These are phyloP conservation scores for human (Homo sapiens) DNA, from an alignment of 2,113 vertebrate genomes.

Conservation along the genomic window DNA sequence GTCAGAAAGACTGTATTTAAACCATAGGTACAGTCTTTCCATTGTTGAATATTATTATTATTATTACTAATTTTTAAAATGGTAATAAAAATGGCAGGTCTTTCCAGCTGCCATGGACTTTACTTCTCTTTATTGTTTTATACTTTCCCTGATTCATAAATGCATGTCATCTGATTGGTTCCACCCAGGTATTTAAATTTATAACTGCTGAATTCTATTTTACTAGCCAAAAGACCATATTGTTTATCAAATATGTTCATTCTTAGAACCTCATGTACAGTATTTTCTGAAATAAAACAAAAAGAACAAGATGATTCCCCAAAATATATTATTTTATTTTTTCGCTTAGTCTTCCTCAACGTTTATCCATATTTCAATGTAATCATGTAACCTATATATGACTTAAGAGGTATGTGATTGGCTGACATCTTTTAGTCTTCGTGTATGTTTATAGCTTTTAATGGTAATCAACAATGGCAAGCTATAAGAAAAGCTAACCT, in stretches of 20 bases:
- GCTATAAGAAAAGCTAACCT: neutral
- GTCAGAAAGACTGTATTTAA: neutral
- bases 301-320: neutral
- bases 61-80: neutral
- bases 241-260: neutral
- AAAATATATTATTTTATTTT: neutral
- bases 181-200: neutral
- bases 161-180: neutral
- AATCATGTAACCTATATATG: neutral
- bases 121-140: neutral
- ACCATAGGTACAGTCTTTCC: neutral
- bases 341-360: neutral
- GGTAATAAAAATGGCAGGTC: neutral
- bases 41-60: neutral
- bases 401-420: neutral
- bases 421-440: neutral
- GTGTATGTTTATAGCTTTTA: neutral
- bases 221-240: neutral
- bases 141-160: neutral
- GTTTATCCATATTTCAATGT: neutral
- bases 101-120: neutral
- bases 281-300: neutral
- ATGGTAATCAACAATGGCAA: neutral
- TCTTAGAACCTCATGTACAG: fast-evolving
- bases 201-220: neutral